Evolutionary conservation across 2,113 vertebrate species (phyloP).

Genomic region (Bagarius yarrelli): DNA sequence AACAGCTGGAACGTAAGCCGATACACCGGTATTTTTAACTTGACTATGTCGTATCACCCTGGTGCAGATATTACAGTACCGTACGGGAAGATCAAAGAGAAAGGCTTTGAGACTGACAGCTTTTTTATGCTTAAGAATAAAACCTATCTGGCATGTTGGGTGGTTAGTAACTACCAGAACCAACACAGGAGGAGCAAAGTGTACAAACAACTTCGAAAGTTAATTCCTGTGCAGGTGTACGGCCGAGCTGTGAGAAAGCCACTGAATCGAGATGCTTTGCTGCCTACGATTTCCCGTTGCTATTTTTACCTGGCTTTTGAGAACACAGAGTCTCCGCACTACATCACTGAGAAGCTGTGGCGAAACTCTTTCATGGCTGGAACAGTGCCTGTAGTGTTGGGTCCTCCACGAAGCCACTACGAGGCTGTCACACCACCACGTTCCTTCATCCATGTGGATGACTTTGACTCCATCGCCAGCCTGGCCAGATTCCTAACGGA

Average conservation of each 20-base stretch:
- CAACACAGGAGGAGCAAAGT: slow-evolving; percentile 72
- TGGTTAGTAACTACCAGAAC: slow-evolving; percentile 81
- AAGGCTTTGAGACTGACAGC: accelerated
- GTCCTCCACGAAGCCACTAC: slow-evolving; percentile 76
- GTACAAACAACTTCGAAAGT: slow-evolving; percentile 68
- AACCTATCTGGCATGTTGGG: slow-evolving; percentile 79
- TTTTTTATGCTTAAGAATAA: slow-evolving; percentile 66
- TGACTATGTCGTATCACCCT: slow-evolving; percentile 84
- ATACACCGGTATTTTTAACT: slow-evolving; percentile 79
- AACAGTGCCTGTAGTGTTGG: slow-evolving; percentile 83
- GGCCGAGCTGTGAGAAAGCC: slow-evolving; percentile 65
- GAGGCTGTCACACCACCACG: slow-evolving; percentile 74
- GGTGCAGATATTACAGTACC: slow-evolving; percentile 84
- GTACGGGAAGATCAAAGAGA: slow-evolving; percentile 73
- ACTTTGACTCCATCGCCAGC: slow-evolving; percentile 75
- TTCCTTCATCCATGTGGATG: slow-evolving; percentile 85
- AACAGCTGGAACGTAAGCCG: slow-evolving; percentile 62
- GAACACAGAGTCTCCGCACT: slow-evolving; percentile 82
- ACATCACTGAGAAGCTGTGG: slow-evolving; percentile 96
- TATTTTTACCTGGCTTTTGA: slow-evolving; percentile 94
- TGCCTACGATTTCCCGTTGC: slow-evolving; percentile 77
- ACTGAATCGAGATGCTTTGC: slow-evolving; percentile 65
- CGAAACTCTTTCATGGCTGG: slow-evolving; percentile 76
- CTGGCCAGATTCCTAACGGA: slow-evolving; percentile 73
- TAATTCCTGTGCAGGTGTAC: slow-evolving; percentile 75